Evolutionary conservation across 2,888 invertebrate species (phyloP).

Genomic region (Oscheius sp.): DNA sequence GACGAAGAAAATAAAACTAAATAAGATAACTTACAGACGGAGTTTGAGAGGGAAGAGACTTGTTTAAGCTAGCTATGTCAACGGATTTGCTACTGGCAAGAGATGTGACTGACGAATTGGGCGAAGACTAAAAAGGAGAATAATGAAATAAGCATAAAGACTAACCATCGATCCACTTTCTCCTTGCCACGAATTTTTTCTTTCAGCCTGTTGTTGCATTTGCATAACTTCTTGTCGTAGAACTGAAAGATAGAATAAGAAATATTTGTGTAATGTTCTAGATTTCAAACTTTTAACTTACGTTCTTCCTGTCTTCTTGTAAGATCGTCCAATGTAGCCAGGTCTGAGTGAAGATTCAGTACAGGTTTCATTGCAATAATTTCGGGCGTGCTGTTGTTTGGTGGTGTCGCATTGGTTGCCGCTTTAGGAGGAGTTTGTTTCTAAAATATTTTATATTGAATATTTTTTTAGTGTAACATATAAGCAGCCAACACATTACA

Average conservation of each 20-base stretch:
- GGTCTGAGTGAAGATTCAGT: background rate
- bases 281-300: background rate
- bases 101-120: constrained; percentile 22
- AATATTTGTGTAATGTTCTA: background rate
- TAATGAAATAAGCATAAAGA: background rate
- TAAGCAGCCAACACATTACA: too few relatives aligned
- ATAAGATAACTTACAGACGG: too few relatives aligned
- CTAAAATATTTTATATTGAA: background rate
- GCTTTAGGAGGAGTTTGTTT: background rate
- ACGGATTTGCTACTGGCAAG: constrained; percentile 28
- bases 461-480: too few relatives aligned
- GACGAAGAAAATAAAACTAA: too few relatives aligned
- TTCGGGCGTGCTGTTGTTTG: too few relatives aligned
- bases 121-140: background rate
- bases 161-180: constrained; percentile 1
- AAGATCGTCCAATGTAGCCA: constrained; percentile 13
- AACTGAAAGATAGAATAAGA: background rate
- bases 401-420: background rate
- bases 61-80: constrained; percentile 19
- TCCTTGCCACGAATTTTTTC: constrained; percentile 31
- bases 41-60: background rate
- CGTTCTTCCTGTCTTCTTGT: constrained; percentile 31
- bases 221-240: constrained; percentile 27
- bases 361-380: too few relatives aligned
- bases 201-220: constrained; percentile 28